These are phyloP conservation scores for Numenius phaeopus DNA, from an alignment of 2,797 vertebrate genomes.

Conservation along the genomic window DNA sequence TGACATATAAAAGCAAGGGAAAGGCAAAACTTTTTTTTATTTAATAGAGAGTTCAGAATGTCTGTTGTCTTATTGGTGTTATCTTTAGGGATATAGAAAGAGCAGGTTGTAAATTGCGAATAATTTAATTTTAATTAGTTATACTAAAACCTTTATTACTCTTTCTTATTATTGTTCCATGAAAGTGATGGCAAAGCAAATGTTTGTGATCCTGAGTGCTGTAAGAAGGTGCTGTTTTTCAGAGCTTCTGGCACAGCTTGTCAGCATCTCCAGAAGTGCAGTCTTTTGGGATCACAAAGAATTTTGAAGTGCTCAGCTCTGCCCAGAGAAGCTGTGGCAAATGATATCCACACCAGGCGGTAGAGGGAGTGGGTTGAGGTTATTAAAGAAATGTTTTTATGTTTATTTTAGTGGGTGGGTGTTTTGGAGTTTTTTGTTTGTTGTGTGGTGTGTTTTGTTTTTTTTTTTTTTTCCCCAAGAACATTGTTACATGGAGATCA, in stretches of 20 bases:
- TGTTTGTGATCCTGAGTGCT: background rate
- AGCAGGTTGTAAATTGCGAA: constrained; percentile 14
- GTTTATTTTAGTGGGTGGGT: background rate
- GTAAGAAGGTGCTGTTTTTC: background rate
- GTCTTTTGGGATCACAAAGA: no score
- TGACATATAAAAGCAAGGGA: background rate
- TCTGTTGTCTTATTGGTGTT: background rate
- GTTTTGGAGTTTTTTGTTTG: background rate
- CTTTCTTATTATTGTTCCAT: background rate
- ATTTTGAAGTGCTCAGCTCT: background rate
- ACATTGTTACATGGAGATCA: background rate
- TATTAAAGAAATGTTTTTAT: background rate
- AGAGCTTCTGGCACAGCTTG: background rate
- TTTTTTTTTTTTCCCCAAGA: background rate
- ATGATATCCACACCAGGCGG: background rate
- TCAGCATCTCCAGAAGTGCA: background rate
- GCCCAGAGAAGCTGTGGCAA: background rate
- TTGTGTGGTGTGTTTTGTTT: no score
- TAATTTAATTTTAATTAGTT: constrained; percentile 58
- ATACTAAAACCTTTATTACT: constrained; percentile 32
- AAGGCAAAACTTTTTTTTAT: background rate
- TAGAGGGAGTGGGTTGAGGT: background rate
- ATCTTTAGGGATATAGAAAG: background rate
- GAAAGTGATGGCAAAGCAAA: background rate
- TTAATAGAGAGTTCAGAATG: background rate